Conservation (phyloP, 2,113 vertebrate species). For the Gracilinanus agilis region DNA sequence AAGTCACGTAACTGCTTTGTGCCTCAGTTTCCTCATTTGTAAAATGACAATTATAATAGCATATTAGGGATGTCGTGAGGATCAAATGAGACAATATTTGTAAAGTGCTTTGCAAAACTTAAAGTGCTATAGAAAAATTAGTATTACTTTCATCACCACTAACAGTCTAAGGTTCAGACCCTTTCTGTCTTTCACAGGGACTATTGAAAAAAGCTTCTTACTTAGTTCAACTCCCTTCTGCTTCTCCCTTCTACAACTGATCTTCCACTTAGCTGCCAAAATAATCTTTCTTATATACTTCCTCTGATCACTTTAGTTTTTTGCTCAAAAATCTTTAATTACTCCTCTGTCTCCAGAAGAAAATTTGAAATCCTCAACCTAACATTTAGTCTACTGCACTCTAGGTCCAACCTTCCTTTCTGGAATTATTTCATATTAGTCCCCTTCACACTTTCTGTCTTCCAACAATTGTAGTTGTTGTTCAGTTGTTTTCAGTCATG, state of each 20-base stretch:
- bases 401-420: background rate
- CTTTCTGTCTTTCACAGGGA: background rate
- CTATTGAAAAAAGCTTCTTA: background rate
- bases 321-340: background rate
- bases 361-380: background rate
- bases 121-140: background rate
- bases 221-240: background rate
- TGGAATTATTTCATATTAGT: background rate
- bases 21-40: background rate
- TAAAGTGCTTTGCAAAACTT: background rate
- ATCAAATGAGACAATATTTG: background rate
- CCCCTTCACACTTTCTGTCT: background rate
- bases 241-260: background rate
- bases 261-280: background rate
- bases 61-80: background rate
- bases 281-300: background rate
- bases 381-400: background rate
- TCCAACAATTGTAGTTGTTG: background rate
- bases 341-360: background rate
- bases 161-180: background rate
- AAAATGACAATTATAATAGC: background rate
- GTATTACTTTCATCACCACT: background rate
- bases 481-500: background rate
- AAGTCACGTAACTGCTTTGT: background rate
- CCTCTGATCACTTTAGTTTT: background rate